These are phyloP conservation scores for Drosophila limbata DNA, from an alignment of 2,888 invertebrate species.

Conservation along the genomic window DNA sequence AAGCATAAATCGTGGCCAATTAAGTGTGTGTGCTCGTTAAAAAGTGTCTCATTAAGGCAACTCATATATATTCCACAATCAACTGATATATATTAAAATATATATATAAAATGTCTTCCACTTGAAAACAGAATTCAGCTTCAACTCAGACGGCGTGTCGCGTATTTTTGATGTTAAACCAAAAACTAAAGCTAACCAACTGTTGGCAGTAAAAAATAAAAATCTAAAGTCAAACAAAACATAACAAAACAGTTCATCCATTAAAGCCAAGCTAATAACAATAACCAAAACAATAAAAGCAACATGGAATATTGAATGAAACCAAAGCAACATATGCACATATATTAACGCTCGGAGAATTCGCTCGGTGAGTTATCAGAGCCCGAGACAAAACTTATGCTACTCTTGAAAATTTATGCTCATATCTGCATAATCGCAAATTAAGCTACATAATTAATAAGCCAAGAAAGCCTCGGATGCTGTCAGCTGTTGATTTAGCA, in stretches of 20 bases:
- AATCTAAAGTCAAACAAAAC: slow-evolving; percentile 22
- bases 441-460: slow-evolving; percentile 80
- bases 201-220: slow-evolving; percentile 7
- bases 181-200: slow-evolving; percentile 19
- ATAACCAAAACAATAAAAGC: slow-evolving; percentile 33
- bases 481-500: slow-evolving; percentile 73
- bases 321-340: slow-evolving; percentile 61
- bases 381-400: slow-evolving; percentile 35
- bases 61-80: slow-evolving; percentile 7
- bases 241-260: slow-evolving; percentile 48
- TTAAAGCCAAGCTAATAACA: slow-evolving; percentile 45
- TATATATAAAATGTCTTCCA: slow-evolving; percentile 15
- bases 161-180: slow-evolving; percentile 35
- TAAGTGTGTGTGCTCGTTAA: slow-evolving; percentile 65
- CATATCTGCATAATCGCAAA: slow-evolving; percentile 79
- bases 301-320: slow-evolving; percentile 75
- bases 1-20: slow-evolving; percentile 72
- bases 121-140: slow-evolving; percentile 25
- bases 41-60: slow-evolving; percentile 52
- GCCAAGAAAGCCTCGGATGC: slow-evolving; percentile 49
- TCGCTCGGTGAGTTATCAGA: slow-evolving; percentile 66
- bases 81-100: slow-evolving; percentile 15
- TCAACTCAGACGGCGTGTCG: slow-evolving; percentile 67
- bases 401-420: slow-evolving; percentile 69
- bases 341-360: slow-evolving; percentile 63